phyloP scores from a whole-genome alignment of 2,797 vertebrate species.

The Gymnoscopelus braueri region DNA sequence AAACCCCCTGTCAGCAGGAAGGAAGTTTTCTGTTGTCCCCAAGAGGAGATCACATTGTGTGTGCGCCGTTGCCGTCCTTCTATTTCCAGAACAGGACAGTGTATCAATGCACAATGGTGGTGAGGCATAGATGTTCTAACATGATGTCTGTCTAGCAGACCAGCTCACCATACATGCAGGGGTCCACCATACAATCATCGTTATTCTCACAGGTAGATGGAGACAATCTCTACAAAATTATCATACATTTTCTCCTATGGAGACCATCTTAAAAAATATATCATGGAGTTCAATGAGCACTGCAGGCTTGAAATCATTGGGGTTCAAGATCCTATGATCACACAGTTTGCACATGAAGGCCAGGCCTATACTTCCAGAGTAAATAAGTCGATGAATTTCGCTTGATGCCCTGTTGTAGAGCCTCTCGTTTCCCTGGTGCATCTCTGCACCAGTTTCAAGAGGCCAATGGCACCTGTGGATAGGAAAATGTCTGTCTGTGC shows the following conservation, averaged over 20 bases:
- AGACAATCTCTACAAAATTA: no score
- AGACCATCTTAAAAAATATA: no score
- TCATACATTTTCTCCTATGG: no score
- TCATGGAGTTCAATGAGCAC: not conserved
- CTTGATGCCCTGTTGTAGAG: slow-evolving; percentile 16
- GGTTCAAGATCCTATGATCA: slow-evolving; percentile 17
- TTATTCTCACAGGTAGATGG: not conserved
- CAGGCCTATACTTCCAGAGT: not conserved
- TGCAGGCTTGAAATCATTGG: slow-evolving; percentile 13
- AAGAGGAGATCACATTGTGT: slow-evolving; percentile 55
- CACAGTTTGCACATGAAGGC: slow-evolving; percentile 31
- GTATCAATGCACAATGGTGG: slow-evolving; percentile 35
- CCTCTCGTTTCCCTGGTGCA: slow-evolving; percentile 28
- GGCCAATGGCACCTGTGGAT: slow-evolving; percentile 49
- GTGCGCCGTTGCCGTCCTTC: slow-evolving; percentile 10
- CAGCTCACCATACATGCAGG: slow-evolving; percentile 1
- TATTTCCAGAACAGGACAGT: slow-evolving; percentile 47
- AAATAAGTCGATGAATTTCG: slow-evolving; percentile 9
- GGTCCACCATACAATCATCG: slow-evolving; percentile 6
- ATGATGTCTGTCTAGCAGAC: not conserved
- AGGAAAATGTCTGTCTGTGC: slow-evolving; percentile 1
- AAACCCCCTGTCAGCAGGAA: slow-evolving; percentile 62
- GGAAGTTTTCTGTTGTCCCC: slow-evolving; percentile 71
- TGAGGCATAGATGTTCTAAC: slow-evolving; percentile 13
- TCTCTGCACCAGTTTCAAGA: slow-evolving; percentile 37